These are phyloP conservation scores for Tor tambroides DNA, from an alignment of 2,113 vertebrate species.

Conservation along the genomic window DNA sequence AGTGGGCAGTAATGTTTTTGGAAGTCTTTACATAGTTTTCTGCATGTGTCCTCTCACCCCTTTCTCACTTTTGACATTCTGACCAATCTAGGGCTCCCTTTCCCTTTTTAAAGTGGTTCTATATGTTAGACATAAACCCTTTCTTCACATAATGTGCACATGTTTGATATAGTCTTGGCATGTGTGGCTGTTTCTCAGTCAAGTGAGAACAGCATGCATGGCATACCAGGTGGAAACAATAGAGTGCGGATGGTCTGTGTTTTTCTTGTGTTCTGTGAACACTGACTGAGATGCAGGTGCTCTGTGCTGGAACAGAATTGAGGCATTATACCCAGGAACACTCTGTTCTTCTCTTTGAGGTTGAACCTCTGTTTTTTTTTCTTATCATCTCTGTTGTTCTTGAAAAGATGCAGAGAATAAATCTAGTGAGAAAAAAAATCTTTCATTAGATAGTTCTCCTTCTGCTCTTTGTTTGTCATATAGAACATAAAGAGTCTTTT, in stretches of 20 bases:
- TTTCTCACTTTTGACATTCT: background rate
- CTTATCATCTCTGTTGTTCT: background rate
- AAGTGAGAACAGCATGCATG: constrained; percentile 28
- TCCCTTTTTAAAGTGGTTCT: background rate
- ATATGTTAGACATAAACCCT: background rate
- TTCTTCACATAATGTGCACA: background rate
- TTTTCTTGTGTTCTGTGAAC: constrained; percentile 22
- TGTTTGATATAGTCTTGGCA: background rate
- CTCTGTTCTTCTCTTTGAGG: constrained; percentile 1
- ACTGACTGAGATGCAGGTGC: constrained; percentile 30
- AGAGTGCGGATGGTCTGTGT: background rate
- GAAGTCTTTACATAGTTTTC: background rate
- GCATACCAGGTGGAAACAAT: background rate
- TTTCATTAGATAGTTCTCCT: background rate
- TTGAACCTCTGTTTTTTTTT: background rate
- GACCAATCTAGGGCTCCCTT: background rate
- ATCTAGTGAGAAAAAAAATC: background rate
- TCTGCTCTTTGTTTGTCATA: background rate
- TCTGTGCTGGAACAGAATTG: background rate
- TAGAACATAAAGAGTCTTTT: background rate
- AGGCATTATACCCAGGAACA: constrained; percentile 12
- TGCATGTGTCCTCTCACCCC: background rate
- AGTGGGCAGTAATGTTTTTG: background rate
- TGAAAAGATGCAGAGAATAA: background rate
- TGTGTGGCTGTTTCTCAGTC: background rate